Evolutionary conservation across 2,113 vertebrate genomes (phyloP).

Genomic region (Cichladusa arquata): DNA sequence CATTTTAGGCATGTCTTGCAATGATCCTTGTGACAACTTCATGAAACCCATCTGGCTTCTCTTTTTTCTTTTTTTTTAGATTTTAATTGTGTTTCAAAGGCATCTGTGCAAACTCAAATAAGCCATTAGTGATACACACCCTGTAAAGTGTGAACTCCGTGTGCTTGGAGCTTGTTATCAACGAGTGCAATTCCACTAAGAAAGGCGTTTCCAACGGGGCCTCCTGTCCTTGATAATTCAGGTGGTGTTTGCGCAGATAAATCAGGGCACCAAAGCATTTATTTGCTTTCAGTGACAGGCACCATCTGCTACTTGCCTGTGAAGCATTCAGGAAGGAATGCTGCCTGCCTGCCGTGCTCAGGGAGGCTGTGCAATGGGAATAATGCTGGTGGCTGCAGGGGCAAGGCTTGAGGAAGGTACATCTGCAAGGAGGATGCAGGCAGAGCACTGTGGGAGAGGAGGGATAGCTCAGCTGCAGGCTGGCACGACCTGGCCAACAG

Average conservation of each 20-base stretch:
- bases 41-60: slow-evolving; percentile 12
- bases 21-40: not conserved
- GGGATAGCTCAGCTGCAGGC: not conserved
- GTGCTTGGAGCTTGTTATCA: not conserved
- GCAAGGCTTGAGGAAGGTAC: not conserved
- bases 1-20: slow-evolving; percentile 4
- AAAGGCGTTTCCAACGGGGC: not conserved
- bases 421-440: not conserved
- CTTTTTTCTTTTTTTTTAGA: not conserved
- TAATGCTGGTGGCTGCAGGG: not conserved
- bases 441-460: not conserved
- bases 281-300: slow-evolving; percentile 40
- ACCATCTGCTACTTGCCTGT: slow-evolving; percentile 39
- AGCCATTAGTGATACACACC: not conserved
- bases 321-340: not conserved
- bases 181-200: not conserved
- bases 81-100: not conserved
- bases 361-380: not conserved
- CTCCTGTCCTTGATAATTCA: not conserved
- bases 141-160: not conserved
- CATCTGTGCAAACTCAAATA: not conserved
- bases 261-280: slow-evolving; percentile 40
- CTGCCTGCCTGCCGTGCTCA: not conserved
- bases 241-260: not conserved
- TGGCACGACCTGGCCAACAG: not conserved